A percentile compares a stretch with the other conserved stretches of the same genome.
Conservation (phyloP, 2,113 vertebrate genomes). For the Coptodon bakossiorum region DNA sequence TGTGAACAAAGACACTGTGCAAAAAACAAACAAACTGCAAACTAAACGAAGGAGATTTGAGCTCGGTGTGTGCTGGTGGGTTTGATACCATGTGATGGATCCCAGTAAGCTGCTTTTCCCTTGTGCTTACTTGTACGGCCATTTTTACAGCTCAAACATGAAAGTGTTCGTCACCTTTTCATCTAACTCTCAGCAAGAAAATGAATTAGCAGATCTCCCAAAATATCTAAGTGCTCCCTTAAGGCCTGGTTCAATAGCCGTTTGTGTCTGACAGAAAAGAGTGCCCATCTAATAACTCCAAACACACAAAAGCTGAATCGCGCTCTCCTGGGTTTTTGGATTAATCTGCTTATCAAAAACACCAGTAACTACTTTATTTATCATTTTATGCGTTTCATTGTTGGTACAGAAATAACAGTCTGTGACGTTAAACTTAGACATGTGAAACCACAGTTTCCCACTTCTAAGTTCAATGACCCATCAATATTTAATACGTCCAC, state of each 20-base stretch:
- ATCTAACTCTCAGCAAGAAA: neutral
- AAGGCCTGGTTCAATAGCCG: neutral
- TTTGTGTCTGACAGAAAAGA: neutral
- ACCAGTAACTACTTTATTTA: conserved; percentile 32
- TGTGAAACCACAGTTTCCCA: conserved; percentile 11
- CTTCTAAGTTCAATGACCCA: conserved; percentile 24
- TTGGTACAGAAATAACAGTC: conserved; percentile 21
- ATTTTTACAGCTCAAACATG: neutral
- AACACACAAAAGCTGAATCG: neutral
- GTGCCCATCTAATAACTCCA: neutral
- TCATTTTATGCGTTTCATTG: neutral
- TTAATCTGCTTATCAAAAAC: conserved; percentile 11
- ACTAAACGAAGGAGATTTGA: neutral
- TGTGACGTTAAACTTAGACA: conserved; percentile 32
- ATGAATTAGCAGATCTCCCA: neutral
- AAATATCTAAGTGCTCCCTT: neutral
- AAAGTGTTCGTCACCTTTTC: neutral
- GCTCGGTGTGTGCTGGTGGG: neutral
- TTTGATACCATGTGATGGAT: neutral
- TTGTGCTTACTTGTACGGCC: neutral
- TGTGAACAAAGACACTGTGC: neutral
- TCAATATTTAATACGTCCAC: conserved; percentile 66
- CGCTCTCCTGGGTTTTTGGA: neutral
- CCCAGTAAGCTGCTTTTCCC: neutral
- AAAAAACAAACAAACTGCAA: neutral